Conservation (phyloP, 2,888 invertebrate genomes). For the Osedax frankpressi region DNA sequence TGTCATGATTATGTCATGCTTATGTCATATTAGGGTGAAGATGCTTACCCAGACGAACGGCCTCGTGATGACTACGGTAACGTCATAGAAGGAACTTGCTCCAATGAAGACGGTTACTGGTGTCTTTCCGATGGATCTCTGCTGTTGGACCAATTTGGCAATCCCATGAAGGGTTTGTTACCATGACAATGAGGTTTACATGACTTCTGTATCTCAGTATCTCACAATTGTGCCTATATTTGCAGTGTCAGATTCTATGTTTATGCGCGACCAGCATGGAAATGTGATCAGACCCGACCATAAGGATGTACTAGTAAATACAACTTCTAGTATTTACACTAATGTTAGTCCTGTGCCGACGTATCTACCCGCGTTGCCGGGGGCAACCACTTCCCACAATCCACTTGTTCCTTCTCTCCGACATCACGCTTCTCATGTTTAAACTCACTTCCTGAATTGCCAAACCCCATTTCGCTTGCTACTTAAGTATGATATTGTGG, state of each 20-base stretch:
- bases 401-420: no score
- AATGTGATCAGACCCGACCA: not conserved
- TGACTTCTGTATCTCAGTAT: no score
- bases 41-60: not conserved
- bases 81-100: not conserved
- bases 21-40: not conserved
- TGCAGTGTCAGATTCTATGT: not conserved
- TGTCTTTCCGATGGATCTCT: not conserved
- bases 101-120: not conserved
- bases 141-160: slow-evolving; percentile 1
- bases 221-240: no score
- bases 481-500: not conserved
- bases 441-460: no score
- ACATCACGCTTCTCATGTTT: no score
- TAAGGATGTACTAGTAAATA: not conserved
- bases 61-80: slow-evolving; percentile 4
- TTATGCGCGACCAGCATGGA: slow-evolving; percentile 8
- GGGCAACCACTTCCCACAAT: not conserved
- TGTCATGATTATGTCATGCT: no score
- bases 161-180: not conserved
- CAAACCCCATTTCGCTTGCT: not conserved
- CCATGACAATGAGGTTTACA: no score
- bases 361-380: no score
- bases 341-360: no score
- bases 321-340: not conserved